Base-by-base conservation (phyloP, 1,140 invertebrate species). In the Drosophila saltans region DNA sequence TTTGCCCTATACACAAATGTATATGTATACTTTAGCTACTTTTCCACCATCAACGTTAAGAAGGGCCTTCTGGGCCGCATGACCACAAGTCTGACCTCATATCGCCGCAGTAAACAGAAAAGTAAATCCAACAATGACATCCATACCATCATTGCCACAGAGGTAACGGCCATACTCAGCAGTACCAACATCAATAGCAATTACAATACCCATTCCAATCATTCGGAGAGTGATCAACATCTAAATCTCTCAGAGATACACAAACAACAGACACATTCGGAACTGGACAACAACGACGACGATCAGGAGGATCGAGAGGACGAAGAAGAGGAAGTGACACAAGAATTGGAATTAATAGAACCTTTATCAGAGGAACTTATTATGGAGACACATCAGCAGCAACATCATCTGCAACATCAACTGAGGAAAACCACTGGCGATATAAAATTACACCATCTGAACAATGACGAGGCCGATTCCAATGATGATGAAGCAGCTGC, bases 41-140 rank as follows among this genome's bases (percentile, higher is more conserved):
- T 92, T 57, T 91, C 90, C 55, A 91, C 91, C 41, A 92, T 91
- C 77, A 92, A 79, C 81, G 81, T 80, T 62, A 92, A 90, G 72
- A 92, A 92, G 74, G 84, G 90, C 67, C 77, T 92, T 10, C 65
- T 92, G 28, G 85, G 88, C 72, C 90, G 90, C 55, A 92, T 92
- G 91, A 92, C 91, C 73, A 92, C 91, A 56, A 92, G 89, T 66
- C 79, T 92, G 52, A 89, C 91, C 40, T 92, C 91, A 59, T 91
- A 89, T 68, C 89, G 91, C n/a, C 91, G 91, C 41, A 90, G 81
- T 72, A 92, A 92, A 72, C 80, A 80, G 33, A 92, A 92, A 72
- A 90, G 89, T 72, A 92, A 92, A 58, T 92, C 91, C 3, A 92
- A 92, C 77, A 90, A 89, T 80, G 91, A 92, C 63, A 86, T 92